Evolutionary conservation across 2,797 vertebrate genomes (phyloP).

Genomic region (Decapterus maruadsi): DNA sequence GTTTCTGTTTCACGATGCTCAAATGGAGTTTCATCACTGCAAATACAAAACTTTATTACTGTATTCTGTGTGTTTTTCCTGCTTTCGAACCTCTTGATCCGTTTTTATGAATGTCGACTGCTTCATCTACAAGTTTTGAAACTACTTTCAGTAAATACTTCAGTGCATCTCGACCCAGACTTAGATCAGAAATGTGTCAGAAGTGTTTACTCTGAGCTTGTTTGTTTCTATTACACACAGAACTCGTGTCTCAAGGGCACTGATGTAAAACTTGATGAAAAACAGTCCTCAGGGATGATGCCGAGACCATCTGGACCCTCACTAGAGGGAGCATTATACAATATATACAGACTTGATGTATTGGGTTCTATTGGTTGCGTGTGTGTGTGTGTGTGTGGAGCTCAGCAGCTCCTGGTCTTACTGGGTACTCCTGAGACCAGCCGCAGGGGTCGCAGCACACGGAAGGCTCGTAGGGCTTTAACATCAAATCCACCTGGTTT

Average conservation of each 20-base stretch:
- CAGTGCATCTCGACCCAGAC: slow-evolving; percentile 4
- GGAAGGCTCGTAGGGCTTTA: slow-evolving; percentile 99
- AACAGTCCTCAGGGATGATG: slow-evolving; percentile 64
- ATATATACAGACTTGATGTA: neutral
- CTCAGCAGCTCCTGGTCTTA: slow-evolving; percentile 80
- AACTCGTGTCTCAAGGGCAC: slow-evolving; percentile 49
- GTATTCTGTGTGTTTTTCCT: neutral
- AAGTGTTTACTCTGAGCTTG: slow-evolving; percentile 39
- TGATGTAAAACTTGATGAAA: slow-evolving; percentile 63
- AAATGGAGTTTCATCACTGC: neutral
- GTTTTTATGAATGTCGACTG: neutral
- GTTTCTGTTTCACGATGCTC: neutral
- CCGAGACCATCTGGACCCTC: slow-evolving; percentile 66
- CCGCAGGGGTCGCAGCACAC: slow-evolving; percentile 97
- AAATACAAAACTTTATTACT: too few relatives aligned
- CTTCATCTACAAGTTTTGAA: neutral
- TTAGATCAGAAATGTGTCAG: slow-evolving; percentile 22
- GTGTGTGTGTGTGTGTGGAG: neutral
- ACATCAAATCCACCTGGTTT: slow-evolving; percentile 98
- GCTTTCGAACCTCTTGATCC: neutral
- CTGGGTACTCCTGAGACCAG: slow-evolving; percentile 99
- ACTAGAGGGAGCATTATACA: neutral
- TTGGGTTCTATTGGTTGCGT: neutral
- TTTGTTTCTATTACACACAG: slow-evolving; percentile 33
- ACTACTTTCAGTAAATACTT: neutral